These are phyloP conservation scores for Heterotis niloticus DNA, from an alignment of 2,113 vertebrate genomes.

Conservation along the genomic window DNA sequence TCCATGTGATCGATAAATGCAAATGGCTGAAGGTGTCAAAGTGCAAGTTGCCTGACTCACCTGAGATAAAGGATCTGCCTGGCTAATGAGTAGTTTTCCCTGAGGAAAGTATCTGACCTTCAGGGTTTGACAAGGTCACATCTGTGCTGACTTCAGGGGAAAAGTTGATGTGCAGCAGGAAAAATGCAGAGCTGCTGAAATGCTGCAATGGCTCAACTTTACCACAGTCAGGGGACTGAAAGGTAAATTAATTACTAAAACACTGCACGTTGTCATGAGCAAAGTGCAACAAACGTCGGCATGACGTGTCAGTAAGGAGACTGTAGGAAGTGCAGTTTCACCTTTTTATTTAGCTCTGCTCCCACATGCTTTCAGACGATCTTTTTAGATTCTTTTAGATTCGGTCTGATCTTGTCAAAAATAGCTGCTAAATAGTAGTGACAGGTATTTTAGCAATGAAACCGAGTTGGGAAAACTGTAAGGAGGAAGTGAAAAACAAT, in stretches of 20 bases:
- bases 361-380: not conserved
- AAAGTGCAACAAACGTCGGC: too few relatives aligned
- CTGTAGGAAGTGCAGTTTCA: too few relatives aligned
- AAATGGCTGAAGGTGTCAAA: too few relatives aligned
- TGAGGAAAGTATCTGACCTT: constrained; percentile 10
- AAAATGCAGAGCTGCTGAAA: not conserved
- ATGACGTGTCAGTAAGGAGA: too few relatives aligned
- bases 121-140: constrained; percentile 4
- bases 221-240: not conserved
- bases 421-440: not conserved
- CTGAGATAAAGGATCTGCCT: not conserved
- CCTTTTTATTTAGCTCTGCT: too few relatives aligned
- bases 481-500: not conserved
- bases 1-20: too few relatives aligned
- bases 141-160: constrained; percentile 19
- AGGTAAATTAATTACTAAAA: not conserved
- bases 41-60: not conserved
- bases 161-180: not conserved
- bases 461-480: not conserved
- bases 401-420: not conserved
- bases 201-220: not conserved
- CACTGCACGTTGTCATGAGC: too few relatives aligned
- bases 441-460: not conserved
- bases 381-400: not conserved
- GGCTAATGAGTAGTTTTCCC: not conserved